Evolutionary conservation across 2,113 vertebrate species (phyloP), one percentile per base, ranked within the genome.

Genomic region (Microcebus ravelobensis): DNA sequence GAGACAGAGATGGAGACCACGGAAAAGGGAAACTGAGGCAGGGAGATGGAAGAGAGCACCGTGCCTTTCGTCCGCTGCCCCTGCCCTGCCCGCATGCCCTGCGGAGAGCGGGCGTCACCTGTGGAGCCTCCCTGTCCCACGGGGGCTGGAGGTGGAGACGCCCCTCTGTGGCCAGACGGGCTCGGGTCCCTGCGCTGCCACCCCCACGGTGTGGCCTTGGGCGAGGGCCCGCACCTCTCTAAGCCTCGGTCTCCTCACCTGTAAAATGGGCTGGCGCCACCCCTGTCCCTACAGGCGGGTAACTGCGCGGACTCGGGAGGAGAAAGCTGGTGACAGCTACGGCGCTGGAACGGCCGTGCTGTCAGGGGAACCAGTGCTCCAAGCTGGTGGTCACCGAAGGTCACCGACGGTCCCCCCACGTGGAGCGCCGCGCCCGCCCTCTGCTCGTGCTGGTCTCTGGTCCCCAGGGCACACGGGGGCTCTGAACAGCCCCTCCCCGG

Each of bases 281-380:
- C 1, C 45, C 1, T 11, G 65, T 55, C 34, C 10, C 1, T 23
- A 50, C 4, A 52, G 13, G 7, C 2, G 11, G 65, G 68, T 9
- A 11, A 59, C 73, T 13, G 25, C 17, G 3, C 0, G 7, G 42
- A 45, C n/a, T 52, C 68, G 2, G 74, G 71, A 31, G 55, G 59
- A 61, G 65, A 34, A 8, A 48, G 73, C 17, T 6, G 7, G 68
- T 12, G 80, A 50, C 39, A 13, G 50, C 13, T 8, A 8, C 0
- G 0, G 4, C 13, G 34, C 21, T 79, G 42, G 63, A 23, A 57
- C 12, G 27, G 4, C 7, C 11, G 0, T 2, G 21, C 57, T 61
- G 73, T 61, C 73, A 18, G 73, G 86, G 3, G 39, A 52, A 29
- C 0, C 3, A 12, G 57, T 1, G 34, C 36, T 36, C 29, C 11